These are phyloP conservation scores for Eulithis prunata DNA, from an alignment of 2,888 invertebrate species.

Conservation along the genomic window DNA sequence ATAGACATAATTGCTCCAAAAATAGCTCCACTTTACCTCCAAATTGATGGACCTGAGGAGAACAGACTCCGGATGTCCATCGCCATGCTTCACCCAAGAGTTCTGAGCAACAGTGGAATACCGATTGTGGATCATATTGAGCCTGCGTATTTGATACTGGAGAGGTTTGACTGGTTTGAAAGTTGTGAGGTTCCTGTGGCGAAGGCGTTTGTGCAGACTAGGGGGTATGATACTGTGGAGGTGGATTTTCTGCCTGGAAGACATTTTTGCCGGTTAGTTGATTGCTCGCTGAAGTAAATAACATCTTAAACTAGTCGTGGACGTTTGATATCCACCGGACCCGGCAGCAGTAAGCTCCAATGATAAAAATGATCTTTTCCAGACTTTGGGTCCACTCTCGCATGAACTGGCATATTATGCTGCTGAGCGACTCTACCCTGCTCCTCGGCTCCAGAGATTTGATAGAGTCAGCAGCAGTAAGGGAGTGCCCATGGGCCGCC, in stretches of 20 bases:
- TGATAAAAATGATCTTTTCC: neutral
- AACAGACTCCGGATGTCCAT: conserved; percentile 61
- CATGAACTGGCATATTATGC: conserved; percentile 63
- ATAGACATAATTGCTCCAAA: conserved; percentile 64
- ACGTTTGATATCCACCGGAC: too few species aligned
- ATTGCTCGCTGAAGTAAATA: too few species aligned
- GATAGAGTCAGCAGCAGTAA: conserved; percentile 60
- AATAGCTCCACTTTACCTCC: conserved; percentile 66
- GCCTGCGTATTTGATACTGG: conserved; percentile 66
- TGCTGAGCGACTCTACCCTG: conserved; percentile 65
- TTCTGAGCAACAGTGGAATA: conserved; percentile 61
- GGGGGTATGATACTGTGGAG: conserved; percentile 63
- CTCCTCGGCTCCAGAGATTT: conserved; percentile 65
- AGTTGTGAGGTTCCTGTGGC: conserved; percentile 56
- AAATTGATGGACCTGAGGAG: conserved; percentile 67
- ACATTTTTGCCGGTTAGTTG: conserved; percentile 69
- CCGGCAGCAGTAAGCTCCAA: too few species aligned
- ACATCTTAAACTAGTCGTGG: too few species aligned
- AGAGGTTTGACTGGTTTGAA: conserved; percentile 70
- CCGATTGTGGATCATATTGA: conserved; percentile 61
- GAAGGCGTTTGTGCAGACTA: conserved; percentile 60
- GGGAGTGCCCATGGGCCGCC: conserved; percentile 70
- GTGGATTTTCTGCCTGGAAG: conserved; percentile 65
- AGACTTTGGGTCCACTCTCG: conserved; percentile 73
- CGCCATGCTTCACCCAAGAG: conserved; percentile 62